Evolutionary conservation across 2,888 invertebrate species (phyloP).

Genomic region (Herminia tarsipennalis): DNA sequence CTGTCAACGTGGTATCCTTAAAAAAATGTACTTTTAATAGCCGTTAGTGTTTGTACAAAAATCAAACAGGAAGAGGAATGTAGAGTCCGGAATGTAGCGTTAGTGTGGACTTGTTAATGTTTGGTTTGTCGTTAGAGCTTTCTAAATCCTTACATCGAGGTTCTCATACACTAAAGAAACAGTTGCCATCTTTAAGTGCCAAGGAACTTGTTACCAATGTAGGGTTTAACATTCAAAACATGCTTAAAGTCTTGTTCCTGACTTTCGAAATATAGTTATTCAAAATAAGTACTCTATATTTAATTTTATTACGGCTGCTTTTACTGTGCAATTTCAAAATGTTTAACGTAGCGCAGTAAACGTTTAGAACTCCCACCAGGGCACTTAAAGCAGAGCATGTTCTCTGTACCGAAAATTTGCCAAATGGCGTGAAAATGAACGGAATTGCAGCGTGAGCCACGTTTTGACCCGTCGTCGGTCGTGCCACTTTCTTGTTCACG

Average conservation of each 20-base stretch:
- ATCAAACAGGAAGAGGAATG: conserved; percentile 72
- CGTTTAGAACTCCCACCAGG: conserved; percentile 1
- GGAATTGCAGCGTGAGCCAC: conserved; percentile 55
- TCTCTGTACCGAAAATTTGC: conserved; percentile 46
- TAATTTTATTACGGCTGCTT: conserved; percentile 10
- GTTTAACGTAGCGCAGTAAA: no score
- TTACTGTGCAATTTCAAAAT: no score
- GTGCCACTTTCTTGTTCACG: conserved; percentile 73
- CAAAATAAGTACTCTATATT: conserved; percentile 14
- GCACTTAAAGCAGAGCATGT: conserved; percentile 7
- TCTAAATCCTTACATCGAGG: conserved; percentile 64
- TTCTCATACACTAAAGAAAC: conserved; percentile 30
- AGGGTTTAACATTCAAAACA: neutral
- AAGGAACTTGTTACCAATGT: neutral
- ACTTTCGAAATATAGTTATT: no score
- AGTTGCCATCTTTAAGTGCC: conserved; percentile 1
- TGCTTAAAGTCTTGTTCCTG: neutral
- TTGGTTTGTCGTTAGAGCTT: conserved; percentile 76
- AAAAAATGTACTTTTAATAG: conserved; percentile 36
- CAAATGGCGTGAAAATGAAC: conserved; percentile 69
- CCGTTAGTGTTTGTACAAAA: conserved; percentile 60
- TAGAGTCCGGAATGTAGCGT: conserved; percentile 69
- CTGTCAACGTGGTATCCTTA: conserved; percentile 28
- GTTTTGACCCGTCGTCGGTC: conserved; percentile 58
- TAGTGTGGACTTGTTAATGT: conserved; percentile 64